Conservation (phyloP, 1,140 invertebrate genomes). For the Leptonema lineaticorne region DNA sequence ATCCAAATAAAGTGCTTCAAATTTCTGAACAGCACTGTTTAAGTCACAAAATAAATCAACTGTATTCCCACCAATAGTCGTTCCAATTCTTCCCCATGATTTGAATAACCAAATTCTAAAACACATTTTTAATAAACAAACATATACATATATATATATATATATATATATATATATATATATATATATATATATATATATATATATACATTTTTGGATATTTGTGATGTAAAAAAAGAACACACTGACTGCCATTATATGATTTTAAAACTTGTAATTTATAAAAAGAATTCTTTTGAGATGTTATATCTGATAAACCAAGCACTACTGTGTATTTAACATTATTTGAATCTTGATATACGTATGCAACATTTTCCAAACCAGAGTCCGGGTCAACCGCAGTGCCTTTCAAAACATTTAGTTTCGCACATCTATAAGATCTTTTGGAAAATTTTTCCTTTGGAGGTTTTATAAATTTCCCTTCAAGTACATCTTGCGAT, state of each 20-base stretch:
- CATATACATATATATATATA: no score
- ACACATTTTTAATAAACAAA: no score
- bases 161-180: background rate
- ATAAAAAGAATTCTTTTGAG: conserved; percentile 91
- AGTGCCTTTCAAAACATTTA: no score
- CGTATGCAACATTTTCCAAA: conserved; percentile 77
- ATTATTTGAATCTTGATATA: conserved; percentile 64
- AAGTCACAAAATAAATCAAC: conserved; percentile 61
- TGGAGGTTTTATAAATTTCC: conserved; percentile 61
- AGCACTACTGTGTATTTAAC: conserved; percentile 78
- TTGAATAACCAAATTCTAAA: conserved; percentile 80
- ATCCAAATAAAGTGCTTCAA: conserved; percentile 73
- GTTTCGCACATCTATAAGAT: no score
- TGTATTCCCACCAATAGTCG: conserved; percentile 83
- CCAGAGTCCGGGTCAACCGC: conserved; percentile 90
- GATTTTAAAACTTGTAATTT: conserved; percentile 88
- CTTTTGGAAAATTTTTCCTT: no score
- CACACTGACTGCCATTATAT: conserved; percentile 66
- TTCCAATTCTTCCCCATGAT: conserved; percentile 95
- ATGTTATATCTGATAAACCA: conserved; percentile 81
- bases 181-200: conserved; percentile 27
- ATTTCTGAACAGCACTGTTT: conserved; percentile 65
- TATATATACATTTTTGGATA: no score
- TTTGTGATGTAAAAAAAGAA: no score
- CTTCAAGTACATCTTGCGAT: conserved; percentile 56